These are phyloP conservation scores for Notamacropus eugenii DNA, from an alignment of 2,797 vertebrate genomes.

Conservation along the genomic window DNA sequence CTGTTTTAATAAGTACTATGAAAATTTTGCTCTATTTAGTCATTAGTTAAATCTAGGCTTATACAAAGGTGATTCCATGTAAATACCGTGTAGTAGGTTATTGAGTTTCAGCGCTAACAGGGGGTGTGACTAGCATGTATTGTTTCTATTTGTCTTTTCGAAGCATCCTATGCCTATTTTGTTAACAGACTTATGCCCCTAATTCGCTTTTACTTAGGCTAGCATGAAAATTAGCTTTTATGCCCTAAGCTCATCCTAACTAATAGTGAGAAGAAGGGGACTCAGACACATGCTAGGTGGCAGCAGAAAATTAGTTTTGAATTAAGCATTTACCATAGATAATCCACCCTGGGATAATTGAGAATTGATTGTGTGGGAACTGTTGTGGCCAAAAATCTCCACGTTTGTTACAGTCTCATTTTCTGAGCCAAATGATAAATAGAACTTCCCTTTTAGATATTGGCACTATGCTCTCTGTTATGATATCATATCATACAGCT, in stretches of 20 bases:
- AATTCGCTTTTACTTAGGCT: conserved; percentile 26
- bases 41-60: neutral
- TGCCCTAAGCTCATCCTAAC: neutral
- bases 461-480: neutral
- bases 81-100: neutral
- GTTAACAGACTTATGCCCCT: conserved; percentile 1
- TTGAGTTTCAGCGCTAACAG: neutral
- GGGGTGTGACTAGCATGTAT: neutral
- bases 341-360: neutral
- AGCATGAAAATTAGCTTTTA: conserved; percentile 21
- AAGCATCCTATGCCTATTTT: conserved; percentile 15
- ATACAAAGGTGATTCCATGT: neutral
- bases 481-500: neutral
- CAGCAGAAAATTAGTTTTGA: neutral
- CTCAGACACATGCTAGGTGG: neutral
- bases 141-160: conserved; percentile 35
- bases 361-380: neutral
- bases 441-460: neutral
- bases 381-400: neutral
- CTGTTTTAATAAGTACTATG: neutral
- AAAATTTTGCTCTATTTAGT: conserved; percentile 22
- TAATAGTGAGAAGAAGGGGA: conserved; percentile 8
- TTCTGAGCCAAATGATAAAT: neutral
- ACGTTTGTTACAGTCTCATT: neutral
- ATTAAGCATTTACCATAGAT: neutral